Evolutionary conservation across 2,797 vertebrate species (phyloP), one percentile per base, ranked within the genome.

Genomic region (Xenops minutus): DNA sequence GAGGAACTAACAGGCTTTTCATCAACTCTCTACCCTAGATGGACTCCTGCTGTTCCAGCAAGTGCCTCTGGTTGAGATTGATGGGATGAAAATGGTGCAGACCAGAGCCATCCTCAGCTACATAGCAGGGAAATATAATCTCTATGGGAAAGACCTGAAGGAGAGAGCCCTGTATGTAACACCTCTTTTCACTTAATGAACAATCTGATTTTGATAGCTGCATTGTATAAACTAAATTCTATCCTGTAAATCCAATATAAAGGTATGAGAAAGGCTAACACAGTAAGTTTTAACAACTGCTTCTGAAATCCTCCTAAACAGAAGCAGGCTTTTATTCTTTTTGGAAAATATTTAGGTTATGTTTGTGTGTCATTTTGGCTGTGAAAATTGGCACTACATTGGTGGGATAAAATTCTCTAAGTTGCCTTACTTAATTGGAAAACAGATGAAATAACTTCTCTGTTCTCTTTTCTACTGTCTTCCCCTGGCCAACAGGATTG

Each of bases 41-140:
- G 98, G 98, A 86, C 41, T 4, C 10, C 96, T 99, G 94, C 86
- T 99, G 97, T 99, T 98, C 93, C 97, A 99, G 72, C 99, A 99
- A 93, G 96, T 99, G 44, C 99, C 99, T 8, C 21, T 99, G 98
- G 99, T 99, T 12, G 98, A 99, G 96, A 99, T 99, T 0, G 99
- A 99, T 87, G 98, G 98, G 43, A 98, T 99, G 98, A 98, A 99
- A 86, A 96, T 99, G 36, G 93, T 99, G 59, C 99, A 99, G 96
- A 98, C 98, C n/a, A 98, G 97, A 95, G 99, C 99, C 5, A 99
- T 99, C 76, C 54, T 99, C 89, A 97, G 97, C 85, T 99, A 99
- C 96, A 98, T 99, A 10, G 98, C 99, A 43, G 98, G 96, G 71
- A 99, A 99, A 97, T 97, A 99, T 97, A 98, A 98, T 26, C 98